Evolutionary conservation across 1,140 invertebrate species (phyloP).

Genomic region (Ectropis grisescens): DNA sequence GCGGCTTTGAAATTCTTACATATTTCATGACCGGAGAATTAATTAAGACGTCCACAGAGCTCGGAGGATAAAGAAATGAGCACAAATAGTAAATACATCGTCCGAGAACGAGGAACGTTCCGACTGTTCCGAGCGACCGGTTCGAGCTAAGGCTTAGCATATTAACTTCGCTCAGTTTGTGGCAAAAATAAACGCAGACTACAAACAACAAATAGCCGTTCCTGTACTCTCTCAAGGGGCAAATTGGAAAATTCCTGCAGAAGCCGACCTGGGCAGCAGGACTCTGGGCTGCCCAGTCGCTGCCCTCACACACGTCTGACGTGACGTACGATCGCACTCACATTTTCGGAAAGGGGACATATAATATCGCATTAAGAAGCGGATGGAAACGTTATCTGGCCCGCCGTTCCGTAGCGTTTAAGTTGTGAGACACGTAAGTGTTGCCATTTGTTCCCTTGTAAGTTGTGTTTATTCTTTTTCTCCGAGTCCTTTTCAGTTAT

Average conservation of each 20-base stretch:
- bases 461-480: slow-evolving; percentile 58
- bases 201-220: slow-evolving; percentile 14
- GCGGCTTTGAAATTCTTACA: too few species aligned
- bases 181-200: slow-evolving; percentile 7
- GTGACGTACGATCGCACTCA: slow-evolving; percentile 5
- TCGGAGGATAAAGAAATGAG: too few species aligned
- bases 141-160: too few species aligned
- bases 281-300: too few species aligned
- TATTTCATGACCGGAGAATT: too few species aligned
- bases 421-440: slow-evolving; percentile 62
- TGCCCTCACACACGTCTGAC: slow-evolving; percentile 9
- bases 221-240: slow-evolving; percentile 20
- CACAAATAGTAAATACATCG: too few species aligned
- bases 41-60: too few species aligned
- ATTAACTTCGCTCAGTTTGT: too few species aligned
- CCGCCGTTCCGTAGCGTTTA: slow-evolving; percentile 54
- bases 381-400: slow-evolving; percentile 54
- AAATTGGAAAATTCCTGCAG: slow-evolving; percentile 26
- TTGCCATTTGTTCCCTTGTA: slow-evolving; percentile 56
- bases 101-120: too few species aligned
- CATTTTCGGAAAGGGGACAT: slow-evolving; percentile 24
- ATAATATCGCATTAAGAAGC: slow-evolving; percentile 48
- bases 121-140: too few species aligned
- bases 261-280: slow-evolving; percentile 6
- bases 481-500: slow-evolving; percentile 40